phyloP scores from a whole-genome alignment of 2,888 invertebrate species.

The Copidosoma aretas region DNA sequence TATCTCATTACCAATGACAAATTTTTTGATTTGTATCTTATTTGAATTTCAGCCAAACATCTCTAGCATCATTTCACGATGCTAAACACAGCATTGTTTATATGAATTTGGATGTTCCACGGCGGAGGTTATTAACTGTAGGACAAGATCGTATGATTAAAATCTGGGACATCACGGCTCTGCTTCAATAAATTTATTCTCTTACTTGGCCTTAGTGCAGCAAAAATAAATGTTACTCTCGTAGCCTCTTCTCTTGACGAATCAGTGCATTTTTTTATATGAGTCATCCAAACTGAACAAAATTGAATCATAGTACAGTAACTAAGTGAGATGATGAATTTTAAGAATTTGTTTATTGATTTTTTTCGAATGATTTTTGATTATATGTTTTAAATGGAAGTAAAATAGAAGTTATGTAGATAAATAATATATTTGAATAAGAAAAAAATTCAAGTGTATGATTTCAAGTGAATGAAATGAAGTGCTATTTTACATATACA shows the following conservation, averaged over 20 bases:
- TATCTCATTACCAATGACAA: slow-evolving; percentile 7
- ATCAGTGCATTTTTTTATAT: slow-evolving; percentile 31
- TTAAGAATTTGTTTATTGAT: slow-evolving; percentile 34
- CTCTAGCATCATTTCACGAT: slow-evolving; percentile 94
- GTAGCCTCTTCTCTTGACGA: slow-evolving; percentile 34
- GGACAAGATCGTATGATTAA: slow-evolving; percentile 96
- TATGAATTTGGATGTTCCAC: slow-evolving; percentile 88
- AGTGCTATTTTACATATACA: slow-evolving; percentile 29
- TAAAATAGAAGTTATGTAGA: slow-evolving; percentile 11
- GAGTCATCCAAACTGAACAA: slow-evolving; percentile 6
- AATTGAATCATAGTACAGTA: slow-evolving; percentile 12
- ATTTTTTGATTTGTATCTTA: slow-evolving; percentile 5
- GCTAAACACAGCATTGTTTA: slow-evolving; percentile 89
- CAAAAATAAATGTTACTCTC: slow-evolving; percentile 22
- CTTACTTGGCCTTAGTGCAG: slow-evolving; percentile 9
- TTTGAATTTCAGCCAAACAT: slow-evolving; percentile 73
- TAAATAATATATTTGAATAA: slow-evolving; percentile 13
- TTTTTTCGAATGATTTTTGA: slow-evolving; percentile 25
- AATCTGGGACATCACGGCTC: slow-evolving; percentile 84
- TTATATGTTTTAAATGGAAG: slow-evolving; percentile 1
- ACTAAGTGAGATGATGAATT: slow-evolving; percentile 25
- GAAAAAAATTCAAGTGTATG: slow-evolving; percentile 30
- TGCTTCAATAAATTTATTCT: slow-evolving; percentile 60
- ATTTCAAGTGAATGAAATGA: slow-evolving; percentile 41
- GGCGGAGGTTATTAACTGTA: slow-evolving; percentile 87